phyloP scores from a whole-genome alignment of 2,797 vertebrate species.

The Gorsachius magnificus region DNA sequence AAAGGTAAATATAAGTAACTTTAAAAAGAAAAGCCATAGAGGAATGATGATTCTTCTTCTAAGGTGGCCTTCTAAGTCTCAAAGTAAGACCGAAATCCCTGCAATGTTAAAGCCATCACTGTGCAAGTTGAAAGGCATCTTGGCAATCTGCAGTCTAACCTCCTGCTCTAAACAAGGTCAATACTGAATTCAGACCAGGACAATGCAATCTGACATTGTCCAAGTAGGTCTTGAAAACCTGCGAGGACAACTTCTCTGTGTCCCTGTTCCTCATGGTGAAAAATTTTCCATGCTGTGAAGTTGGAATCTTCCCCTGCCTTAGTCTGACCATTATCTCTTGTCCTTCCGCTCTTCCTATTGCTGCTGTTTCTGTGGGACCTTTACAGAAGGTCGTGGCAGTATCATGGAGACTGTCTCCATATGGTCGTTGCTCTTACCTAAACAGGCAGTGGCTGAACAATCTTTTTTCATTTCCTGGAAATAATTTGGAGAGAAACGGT shows the following conservation, averaged over 20 bases:
- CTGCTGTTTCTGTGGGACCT: neutral
- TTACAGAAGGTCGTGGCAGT: neutral
- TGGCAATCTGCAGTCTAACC: neutral
- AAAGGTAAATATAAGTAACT: neutral
- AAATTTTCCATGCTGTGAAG: neutral
- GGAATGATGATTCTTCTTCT: neutral
- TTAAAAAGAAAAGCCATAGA: neutral
- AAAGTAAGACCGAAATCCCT: neutral
- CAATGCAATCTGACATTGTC: neutral
- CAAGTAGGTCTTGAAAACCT: neutral
- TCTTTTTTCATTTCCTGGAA: neutral
- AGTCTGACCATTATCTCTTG: neutral
- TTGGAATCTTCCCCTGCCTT: neutral
- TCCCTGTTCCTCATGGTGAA: neutral
- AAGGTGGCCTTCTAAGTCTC: neutral
- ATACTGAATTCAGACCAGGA: neutral
- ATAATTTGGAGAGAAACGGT: neutral
- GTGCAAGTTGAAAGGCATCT: neutral
- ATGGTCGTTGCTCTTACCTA: neutral
- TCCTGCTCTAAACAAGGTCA: neutral
- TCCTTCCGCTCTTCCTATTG: neutral
- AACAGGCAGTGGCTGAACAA: neutral
- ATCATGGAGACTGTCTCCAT: neutral
- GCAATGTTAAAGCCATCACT: neutral
- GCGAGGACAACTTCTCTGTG: neutral